These are phyloP conservation scores for Pomacea canaliculata DNA, from an alignment of 2,888 invertebrate genomes.

Conservation along the genomic window DNA sequence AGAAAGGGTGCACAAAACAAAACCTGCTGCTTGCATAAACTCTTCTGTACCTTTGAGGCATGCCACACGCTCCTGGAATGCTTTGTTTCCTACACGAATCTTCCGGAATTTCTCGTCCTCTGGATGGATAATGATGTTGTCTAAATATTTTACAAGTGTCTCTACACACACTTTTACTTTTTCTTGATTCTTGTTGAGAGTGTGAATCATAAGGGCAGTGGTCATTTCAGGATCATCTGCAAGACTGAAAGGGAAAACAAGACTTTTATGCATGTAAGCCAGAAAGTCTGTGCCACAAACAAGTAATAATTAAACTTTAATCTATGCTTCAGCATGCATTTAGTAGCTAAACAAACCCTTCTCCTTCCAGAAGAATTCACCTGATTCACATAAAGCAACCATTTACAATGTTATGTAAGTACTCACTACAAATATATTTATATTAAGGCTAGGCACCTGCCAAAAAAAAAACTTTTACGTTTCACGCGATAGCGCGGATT, in stretches of 20 bases:
- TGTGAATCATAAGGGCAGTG: slow-evolving; percentile 90
- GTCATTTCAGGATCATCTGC: slow-evolving; percentile 85
- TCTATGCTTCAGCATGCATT: too few relatives aligned
- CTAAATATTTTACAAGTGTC: slow-evolving; percentile 88
- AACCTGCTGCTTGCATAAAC: slow-evolving; percentile 87
- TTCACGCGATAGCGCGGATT: too few relatives aligned
- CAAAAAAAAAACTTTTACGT: too few relatives aligned
- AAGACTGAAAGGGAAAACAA: slow-evolving; percentile 71
- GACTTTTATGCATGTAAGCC: too few relatives aligned
- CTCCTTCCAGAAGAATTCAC: too few relatives aligned
- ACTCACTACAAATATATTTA: too few relatives aligned
- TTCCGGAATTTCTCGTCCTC: slow-evolving; percentile 90
- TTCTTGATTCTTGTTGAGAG: slow-evolving; percentile 81
- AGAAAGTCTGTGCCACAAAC: too few relatives aligned
- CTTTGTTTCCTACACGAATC: slow-evolving; percentile 87
- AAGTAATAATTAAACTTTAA: too few relatives aligned
- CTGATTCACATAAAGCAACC: too few relatives aligned
- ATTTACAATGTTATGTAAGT: too few relatives aligned
- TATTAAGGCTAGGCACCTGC: too few relatives aligned
- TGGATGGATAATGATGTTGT: slow-evolving; percentile 89
- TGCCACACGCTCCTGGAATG: slow-evolving; percentile 84
- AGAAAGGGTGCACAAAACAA: slow-evolving; percentile 71
- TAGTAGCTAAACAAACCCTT: too few relatives aligned
- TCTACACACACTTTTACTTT: slow-evolving; percentile 86
- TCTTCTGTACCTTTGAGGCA: slow-evolving; percentile 85